Percentiles rank a stretch among this genome's conserved stretches.
phyloP scores from a whole-genome alignment of 1,140 invertebrate species.

The Brachystomella parvula region DNA sequence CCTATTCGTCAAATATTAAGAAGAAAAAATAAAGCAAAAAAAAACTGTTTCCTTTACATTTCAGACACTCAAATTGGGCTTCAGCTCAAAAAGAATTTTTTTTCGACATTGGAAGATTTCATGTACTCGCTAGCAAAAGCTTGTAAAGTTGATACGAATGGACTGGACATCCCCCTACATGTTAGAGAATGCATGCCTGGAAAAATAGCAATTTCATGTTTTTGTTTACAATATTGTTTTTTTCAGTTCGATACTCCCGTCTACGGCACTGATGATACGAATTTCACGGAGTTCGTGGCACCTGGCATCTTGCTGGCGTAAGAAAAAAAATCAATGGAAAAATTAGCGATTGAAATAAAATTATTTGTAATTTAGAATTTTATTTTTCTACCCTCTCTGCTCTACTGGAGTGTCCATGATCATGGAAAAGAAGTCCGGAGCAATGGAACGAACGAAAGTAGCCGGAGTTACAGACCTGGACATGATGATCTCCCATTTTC shows the following conservation, averaged over 20 bases:
- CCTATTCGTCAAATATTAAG: too few species aligned
- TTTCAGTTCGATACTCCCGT: constrained; percentile 71
- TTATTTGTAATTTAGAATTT: constrained; percentile 66
- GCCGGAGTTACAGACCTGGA: constrained; percentile 71
- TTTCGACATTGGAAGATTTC: constrained; percentile 69
- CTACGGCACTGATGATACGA: constrained; percentile 75
- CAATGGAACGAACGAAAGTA: constrained; percentile 78
- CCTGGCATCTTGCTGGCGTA: constrained; percentile 88
- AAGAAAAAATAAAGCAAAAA: too few species aligned
- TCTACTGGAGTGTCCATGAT: constrained; percentile 82
- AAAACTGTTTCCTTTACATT: constrained; percentile 39
- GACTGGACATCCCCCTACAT: constrained; percentile 72
- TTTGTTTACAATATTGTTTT: constrained; percentile 42
- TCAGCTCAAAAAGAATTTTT: constrained; percentile 67
- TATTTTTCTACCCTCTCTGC: constrained; percentile 88
- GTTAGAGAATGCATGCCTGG: constrained; percentile 50
- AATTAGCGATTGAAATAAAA: neutral
- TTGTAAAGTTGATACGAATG: constrained; percentile 65
- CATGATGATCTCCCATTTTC: constrained; percentile 80
- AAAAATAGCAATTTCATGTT: constrained; percentile 41
- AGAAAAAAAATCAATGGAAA: constrained; percentile 34
- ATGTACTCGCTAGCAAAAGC: constrained; percentile 57
- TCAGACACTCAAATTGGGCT: constrained; percentile 83
- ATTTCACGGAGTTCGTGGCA: constrained; percentile 89
- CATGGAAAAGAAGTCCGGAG: constrained; percentile 77